These are phyloP conservation scores for Albula goreensis DNA, from an alignment of 2,113 vertebrate genomes.

Conservation along the genomic window DNA sequence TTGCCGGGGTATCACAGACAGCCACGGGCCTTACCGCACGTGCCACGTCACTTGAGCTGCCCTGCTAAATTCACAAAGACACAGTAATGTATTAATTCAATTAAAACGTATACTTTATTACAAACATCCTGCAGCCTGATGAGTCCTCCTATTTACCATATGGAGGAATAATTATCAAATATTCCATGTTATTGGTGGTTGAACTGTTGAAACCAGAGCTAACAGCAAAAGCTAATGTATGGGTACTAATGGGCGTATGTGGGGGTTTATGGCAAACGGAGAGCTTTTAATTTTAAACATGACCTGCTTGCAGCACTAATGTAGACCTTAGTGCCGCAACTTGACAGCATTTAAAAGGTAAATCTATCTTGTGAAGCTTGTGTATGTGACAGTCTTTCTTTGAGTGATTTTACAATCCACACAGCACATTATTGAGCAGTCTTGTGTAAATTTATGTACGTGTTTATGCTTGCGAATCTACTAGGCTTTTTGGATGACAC, in stretches of 20 bases:
- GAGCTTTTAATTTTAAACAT: conserved; percentile 73
- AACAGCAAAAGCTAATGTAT: conserved; percentile 64
- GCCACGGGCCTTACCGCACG: not conserved
- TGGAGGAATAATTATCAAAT: conserved; percentile 52
- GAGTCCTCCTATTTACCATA: conserved; percentile 46
- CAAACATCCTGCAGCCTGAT: not conserved
- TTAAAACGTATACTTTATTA: not conserved
- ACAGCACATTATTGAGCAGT: conserved; percentile 14
- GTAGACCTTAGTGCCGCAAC: conserved; percentile 66
- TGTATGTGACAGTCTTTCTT: conserved; percentile 44
- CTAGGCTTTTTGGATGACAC: too few relatives aligned
- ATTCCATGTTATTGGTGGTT: conserved; percentile 56
- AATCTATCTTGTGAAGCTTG: conserved; percentile 77
- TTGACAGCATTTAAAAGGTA: conserved; percentile 68
- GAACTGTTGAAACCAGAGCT: conserved; percentile 62
- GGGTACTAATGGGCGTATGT: conserved; percentile 66
- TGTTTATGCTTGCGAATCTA: too few relatives aligned
- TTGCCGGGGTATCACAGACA: conserved; percentile 23
- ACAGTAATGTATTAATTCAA: not conserved
- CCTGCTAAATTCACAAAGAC: not conserved
- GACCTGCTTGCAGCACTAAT: conserved; percentile 68
- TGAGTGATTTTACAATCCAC: conserved; percentile 42
- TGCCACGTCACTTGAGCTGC: not conserved
- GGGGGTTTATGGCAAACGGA: conserved; percentile 75
- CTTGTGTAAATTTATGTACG: too few relatives aligned